Evolutionary conservation across 2,797 vertebrate genomes (phyloP).

Genomic region (Zenarchopterus dispar): DNA sequence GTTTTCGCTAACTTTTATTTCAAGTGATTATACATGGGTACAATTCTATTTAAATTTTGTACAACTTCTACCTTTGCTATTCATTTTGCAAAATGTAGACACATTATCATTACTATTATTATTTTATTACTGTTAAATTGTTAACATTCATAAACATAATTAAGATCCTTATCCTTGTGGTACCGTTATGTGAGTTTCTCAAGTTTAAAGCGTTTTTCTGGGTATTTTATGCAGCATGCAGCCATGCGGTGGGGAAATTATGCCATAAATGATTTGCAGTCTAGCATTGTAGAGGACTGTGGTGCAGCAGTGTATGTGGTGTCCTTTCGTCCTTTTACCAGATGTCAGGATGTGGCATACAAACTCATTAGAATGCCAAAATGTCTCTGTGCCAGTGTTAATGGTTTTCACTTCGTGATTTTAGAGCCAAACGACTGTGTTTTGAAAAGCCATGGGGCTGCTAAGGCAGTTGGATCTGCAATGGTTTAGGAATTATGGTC

Average conservation of each 20-base stretch:
- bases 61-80: too few relatives aligned
- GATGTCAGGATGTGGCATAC: slow-evolving; percentile 58
- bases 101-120: background rate
- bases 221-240: background rate
- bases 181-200: background rate
- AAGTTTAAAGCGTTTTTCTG: background rate
- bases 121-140: background rate
- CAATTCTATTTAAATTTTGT: too few relatives aligned
- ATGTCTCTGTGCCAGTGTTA: slow-evolving; percentile 25
- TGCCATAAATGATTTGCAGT: slow-evolving; percentile 58
- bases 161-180: background rate
- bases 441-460: slow-evolving; percentile 3
- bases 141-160: slow-evolving; percentile 1
- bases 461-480: slow-evolving; percentile 43
- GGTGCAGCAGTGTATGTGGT: slow-evolving; percentile 39
- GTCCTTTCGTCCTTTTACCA: slow-evolving; percentile 74
- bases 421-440: slow-evolving; percentile 24
- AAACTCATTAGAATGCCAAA: slow-evolving; percentile 57
- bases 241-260: slow-evolving; percentile 21
- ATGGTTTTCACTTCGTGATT: slow-evolving; percentile 30
- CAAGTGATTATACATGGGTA: too few relatives aligned
- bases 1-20: too few relatives aligned
- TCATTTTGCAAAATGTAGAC: too few relatives aligned
- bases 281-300: slow-evolving; percentile 29
- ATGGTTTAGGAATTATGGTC: slow-evolving; percentile 28